phyloP scores from a whole-genome alignment of 2,113 vertebrate genomes.

The Chamaea fasciata region DNA sequence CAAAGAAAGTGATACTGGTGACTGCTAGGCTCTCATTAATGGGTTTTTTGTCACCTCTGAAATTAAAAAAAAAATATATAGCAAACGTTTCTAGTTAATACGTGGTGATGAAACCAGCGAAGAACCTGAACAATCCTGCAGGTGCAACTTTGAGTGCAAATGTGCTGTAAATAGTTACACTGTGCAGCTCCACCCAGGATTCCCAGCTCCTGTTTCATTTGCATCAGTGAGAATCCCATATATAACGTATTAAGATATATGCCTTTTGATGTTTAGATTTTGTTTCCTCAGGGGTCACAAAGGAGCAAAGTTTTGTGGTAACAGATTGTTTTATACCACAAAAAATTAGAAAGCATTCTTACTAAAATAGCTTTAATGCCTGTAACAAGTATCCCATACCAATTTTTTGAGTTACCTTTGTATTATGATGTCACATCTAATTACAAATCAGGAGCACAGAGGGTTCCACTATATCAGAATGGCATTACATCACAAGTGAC shows the following conservation, averaged over 20 bases:
- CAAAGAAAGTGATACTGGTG: neutral
- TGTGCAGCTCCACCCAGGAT: neutral
- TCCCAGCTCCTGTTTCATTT: neutral
- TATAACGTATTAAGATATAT: neutral
- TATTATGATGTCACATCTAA: neutral
- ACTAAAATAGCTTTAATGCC: neutral
- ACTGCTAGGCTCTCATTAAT: neutral
- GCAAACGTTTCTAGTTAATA: neutral
- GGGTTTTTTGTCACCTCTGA: neutral
- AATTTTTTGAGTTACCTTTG: neutral
- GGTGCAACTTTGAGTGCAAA: neutral
- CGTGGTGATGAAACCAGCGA: neutral
- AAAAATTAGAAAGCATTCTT: neutral
- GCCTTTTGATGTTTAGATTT: neutral
- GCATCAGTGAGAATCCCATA: neutral
- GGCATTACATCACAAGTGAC: neutral
- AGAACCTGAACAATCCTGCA: neutral
- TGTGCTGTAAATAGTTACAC: neutral
- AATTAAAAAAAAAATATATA: neutral
- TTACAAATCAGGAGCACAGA: neutral
- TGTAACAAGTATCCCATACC: neutral
- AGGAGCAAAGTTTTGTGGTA: neutral
- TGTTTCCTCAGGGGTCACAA: neutral
- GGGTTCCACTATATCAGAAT: neutral
- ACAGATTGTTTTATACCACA: neutral